These are phyloP conservation scores for Zaprionus taronus DNA, from an alignment of 1,140 invertebrate genomes.

Conservation along the genomic window DNA sequence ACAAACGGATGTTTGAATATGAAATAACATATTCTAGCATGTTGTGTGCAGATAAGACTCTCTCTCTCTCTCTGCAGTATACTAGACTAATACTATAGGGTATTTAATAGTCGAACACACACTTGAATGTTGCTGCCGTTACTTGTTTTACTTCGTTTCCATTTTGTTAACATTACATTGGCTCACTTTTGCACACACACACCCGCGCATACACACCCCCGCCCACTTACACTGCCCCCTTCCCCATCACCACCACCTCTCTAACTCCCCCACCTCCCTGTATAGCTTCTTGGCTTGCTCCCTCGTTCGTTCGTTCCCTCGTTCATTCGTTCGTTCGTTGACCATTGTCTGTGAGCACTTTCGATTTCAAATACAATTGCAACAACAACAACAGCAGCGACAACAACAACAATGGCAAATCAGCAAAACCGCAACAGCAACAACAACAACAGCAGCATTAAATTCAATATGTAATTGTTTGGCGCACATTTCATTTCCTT, in stretches of 20 bases:
- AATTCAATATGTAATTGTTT: conserved; percentile 76
- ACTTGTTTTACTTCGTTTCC: neutral
- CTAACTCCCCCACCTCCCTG: too few species aligned
- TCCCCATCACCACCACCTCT: too few species aligned
- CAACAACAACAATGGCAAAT: conserved; percentile 18
- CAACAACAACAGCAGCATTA: conserved; percentile 29
- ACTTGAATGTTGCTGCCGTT: too few species aligned
- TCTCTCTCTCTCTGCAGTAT: neutral
- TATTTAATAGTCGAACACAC: too few species aligned
- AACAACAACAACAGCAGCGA: conserved; percentile 22
- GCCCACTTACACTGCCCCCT: too few species aligned
- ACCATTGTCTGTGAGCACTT: conserved; percentile 52
- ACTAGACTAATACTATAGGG: conserved; percentile 5
- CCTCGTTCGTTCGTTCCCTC: too few species aligned
- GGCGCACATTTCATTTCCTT: conserved; percentile 82
- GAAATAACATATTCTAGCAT: too few species aligned
- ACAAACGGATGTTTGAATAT: too few species aligned
- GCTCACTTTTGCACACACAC: neutral
- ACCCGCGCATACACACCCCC: conserved; percentile 1
- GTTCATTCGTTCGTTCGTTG: conserved; percentile 24
- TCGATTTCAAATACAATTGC: conserved; percentile 58
- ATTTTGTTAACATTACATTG: neutral
- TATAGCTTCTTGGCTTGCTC: conserved; percentile 10
- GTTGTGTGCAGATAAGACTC: too few species aligned
- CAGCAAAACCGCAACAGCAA: conserved; percentile 18